A percentile compares a stretch with the other conserved stretches of the same genome.
Conservation (phyloP, 2,888 invertebrate species). For the Cerastis rubricosa region DNA sequence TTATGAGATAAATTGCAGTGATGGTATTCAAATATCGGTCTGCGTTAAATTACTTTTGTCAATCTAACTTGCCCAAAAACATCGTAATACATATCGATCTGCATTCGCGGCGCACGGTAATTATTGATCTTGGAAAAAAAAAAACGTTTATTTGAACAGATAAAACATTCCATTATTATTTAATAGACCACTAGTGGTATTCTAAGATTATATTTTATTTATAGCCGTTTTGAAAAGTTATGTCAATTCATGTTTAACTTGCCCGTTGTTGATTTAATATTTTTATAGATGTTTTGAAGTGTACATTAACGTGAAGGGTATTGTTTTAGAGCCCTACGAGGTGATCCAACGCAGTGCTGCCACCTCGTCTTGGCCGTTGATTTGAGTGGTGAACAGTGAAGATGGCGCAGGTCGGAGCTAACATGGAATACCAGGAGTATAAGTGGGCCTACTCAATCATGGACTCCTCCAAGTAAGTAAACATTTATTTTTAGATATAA, state of each 20-base stretch:
- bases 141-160: constrained; percentile 21
- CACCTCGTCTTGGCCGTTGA: constrained; percentile 61
- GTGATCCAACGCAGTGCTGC: constrained; percentile 54
- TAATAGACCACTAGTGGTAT: background rate
- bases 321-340: constrained; percentile 70
- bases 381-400: constrained; percentile 60
- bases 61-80: constrained; percentile 47
- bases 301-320: constrained; percentile 18
- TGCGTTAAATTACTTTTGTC: constrained; percentile 40
- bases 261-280: constrained; percentile 2
- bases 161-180: constrained; percentile 15
- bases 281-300: constrained; percentile 13
- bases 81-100: constrained; percentile 27
- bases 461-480: constrained; percentile 96
- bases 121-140: constrained; percentile 24
- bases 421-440: constrained; percentile 92
- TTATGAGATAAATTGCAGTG: constrained; percentile 75
- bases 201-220: background rate
- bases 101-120: constrained; percentile 18
- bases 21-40: constrained; percentile 67
- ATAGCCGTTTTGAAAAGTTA: background rate
- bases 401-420: constrained; percentile 90
- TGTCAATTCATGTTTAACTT: background rate
- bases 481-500: background rate
- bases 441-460: constrained; percentile 98